These are phyloP conservation scores for Aldabrachelys gigantea DNA, from an alignment of 2,113 vertebrate species.

Conservation along the genomic window DNA sequence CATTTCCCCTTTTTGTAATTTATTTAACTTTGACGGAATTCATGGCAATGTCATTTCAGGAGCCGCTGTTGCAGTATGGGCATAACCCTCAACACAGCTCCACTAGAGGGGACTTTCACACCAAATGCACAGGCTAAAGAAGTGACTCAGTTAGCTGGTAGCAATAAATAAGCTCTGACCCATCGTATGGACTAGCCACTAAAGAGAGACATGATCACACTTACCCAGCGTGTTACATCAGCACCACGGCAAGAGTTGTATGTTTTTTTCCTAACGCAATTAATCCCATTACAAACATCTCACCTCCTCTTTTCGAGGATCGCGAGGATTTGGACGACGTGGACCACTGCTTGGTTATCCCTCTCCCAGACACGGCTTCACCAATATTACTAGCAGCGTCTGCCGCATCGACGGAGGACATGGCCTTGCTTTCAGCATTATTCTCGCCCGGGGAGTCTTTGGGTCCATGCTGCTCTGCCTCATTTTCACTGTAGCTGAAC, in stretches of 20 bases:
- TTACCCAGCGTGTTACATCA: neutral
- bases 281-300: constrained; percentile 16
- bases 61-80: neutral
- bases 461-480: constrained; percentile 74
- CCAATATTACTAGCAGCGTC: constrained; percentile 70
- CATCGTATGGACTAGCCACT: neutral
- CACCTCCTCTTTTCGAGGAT: constrained; percentile 97
- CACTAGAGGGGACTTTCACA: neutral
- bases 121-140: neutral
- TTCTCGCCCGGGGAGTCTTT: constrained; percentile 65
- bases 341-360: constrained; percentile 98
- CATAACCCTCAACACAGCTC: neutral
- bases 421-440: constrained; percentile 63
- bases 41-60: neutral
- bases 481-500: constrained; percentile 82
- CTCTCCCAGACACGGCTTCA: constrained; percentile 84
- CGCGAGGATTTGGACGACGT: constrained; percentile 95
- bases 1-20: neutral
- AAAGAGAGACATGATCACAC: fast-evolving
- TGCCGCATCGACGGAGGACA: constrained; percentile 77
- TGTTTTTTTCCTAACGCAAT: neutral
- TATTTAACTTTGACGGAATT: neutral
- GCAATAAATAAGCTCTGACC: neutral
- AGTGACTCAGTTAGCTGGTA: neutral
- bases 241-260: fast-evolving